Conservation (phyloP, 1,140 invertebrate genomes). For the Aphaenogaster rudis region DNA sequence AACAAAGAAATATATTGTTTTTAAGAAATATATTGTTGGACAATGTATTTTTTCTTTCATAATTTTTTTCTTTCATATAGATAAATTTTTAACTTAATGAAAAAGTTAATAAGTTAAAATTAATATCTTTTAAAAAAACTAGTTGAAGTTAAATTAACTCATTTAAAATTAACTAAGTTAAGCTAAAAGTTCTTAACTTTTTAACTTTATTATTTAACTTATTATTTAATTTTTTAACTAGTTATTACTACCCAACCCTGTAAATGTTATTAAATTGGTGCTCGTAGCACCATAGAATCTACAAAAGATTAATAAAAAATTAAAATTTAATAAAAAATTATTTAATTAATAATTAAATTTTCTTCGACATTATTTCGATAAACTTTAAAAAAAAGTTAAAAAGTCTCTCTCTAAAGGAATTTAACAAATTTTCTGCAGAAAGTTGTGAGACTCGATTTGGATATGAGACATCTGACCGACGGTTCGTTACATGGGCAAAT, state of each 20-base stretch:
- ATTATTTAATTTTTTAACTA: too few relatives aligned
- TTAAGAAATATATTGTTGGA: too few relatives aligned
- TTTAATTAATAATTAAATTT: neutral
- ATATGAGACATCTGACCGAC: conserved; percentile 81
- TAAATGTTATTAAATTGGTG: too few relatives aligned
- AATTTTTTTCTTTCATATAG: too few relatives aligned
- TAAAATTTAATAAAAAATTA: neutral
- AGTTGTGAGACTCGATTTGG: conserved; percentile 80
- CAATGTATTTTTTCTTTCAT: too few relatives aligned
- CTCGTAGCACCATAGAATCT: neutral
- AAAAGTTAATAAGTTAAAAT: too few relatives aligned
- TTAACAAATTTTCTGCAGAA: conserved; percentile 72
- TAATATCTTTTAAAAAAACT: too few relatives aligned
- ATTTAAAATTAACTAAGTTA: neutral
- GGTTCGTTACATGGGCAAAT: conserved; percentile 65
- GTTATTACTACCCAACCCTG: too few relatives aligned
- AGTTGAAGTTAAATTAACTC: neutral
- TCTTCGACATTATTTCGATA: neutral
- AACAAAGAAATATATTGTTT: too few relatives aligned
- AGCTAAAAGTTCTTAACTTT: too few relatives aligned
- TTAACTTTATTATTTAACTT: too few relatives aligned
- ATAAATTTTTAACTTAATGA: too few relatives aligned
- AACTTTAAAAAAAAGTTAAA: neutral
- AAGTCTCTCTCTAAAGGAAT: neutral
- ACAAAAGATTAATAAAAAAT: neutral